Evolutionary conservation across 2,888 invertebrate species (phyloP), one percentile per base, ranked within the genome.

Genomic region (Protonemura montana): DNA sequence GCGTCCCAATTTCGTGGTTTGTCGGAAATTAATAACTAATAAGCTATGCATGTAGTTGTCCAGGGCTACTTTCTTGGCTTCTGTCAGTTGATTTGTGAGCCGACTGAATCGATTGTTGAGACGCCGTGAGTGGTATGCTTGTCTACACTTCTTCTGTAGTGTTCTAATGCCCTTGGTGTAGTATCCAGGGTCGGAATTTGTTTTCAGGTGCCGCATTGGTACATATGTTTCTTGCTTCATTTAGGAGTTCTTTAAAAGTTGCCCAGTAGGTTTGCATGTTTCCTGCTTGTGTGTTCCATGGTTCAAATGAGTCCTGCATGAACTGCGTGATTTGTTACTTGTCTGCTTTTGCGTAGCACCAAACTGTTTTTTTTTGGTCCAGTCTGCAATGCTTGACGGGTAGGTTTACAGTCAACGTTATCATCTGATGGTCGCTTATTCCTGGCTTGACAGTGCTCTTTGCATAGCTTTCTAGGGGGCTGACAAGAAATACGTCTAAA

Each of bases 251-350:
- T 80, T 80, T 80, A 28, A 80, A 26, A 3, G 80, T 28, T 80
- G 26, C 26, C 80, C 80, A 80, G 26, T 80, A 80, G 13, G 80
- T 80, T 80, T 80, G 26, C 26, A 80, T 28, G 80, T 80, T 80
- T 26, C 80, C 80, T 80, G 27, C 80, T 13, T 80, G 16, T 2
- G 16, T 81, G 28, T 30, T n/a, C 81, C 81, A 29, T 30, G 28
- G 21, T 30, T 29, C 21, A 81, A 81, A 81, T 27, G 28, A 21
- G 30, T 29, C 21, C 6, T 81, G 81, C 29, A 81, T 21, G 30
- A 81, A 81, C 30, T 6, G 28, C n/a, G 13, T 21, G 25, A 81
- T 29, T 30, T 30, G 30, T 81, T 81, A 5, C 30, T 81, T 81
- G 29, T 81, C 81, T n/a, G 29, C 30, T 29, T 30, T 27, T 81